Evolutionary conservation across 2,888 invertebrate species (phyloP), one percentile per base, ranked within the genome.

Genomic region (Chrysomela aeneicollis): DNA sequence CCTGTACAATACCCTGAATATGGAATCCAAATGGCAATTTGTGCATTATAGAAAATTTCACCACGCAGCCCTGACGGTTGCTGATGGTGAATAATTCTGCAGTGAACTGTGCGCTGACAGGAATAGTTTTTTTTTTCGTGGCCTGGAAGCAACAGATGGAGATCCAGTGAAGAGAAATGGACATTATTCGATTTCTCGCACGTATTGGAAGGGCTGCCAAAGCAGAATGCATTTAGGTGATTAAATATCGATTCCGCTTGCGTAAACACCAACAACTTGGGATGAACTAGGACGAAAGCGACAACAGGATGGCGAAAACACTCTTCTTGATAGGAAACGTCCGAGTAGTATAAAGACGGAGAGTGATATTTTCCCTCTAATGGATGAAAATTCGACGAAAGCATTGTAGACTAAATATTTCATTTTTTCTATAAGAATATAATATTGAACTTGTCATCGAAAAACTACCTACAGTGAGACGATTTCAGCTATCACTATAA

Each of bases 161-260:
- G 30, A 37, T n/a, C 32, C 37, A 54, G 19, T 2, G 9, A 1
- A 30, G 9, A 53, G 21, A 18, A 26, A 12, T 35, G 12, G 42
- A 12, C 35, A 32, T 54, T 54, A 75, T 74, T 75, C 75, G 74
- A 75, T 75, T 73, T 76, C 73, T 71, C 73, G 73, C 73, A 73
- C 73, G 70, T 72, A 71, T 67, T 70, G 70, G 64, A 65, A 70
- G 66, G 70, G 70, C 68, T 73, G 75, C 73, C 73, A 74, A 74
- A 75, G 75, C 73, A 67, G 71, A 76, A 75, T 77, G 77, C 79
- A 78, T 78, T 78, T 78, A 74, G 72, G 74, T 77, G 78, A 79
- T 79, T 79, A 78, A 78, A 77, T 79, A 79, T 79, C 79, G 79
- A 79, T 79, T 79, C 75, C 42, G 76, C 72, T 75, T 78, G 74